These are phyloP conservation scores for Epinephelus awoara DNA, from an alignment of 2,797 vertebrate genomes.

Conservation along the genomic window DNA sequence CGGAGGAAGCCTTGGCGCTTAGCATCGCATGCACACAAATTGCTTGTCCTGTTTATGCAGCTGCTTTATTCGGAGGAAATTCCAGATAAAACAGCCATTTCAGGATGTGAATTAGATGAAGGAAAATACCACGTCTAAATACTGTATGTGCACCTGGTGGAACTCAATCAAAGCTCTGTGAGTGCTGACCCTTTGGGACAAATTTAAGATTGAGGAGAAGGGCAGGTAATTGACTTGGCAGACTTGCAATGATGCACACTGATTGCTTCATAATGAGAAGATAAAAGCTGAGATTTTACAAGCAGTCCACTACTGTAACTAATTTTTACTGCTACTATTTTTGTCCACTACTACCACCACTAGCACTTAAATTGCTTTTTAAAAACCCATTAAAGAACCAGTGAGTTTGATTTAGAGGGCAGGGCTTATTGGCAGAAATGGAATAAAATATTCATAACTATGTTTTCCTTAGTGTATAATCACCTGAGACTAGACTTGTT, in stretches of 20 bases:
- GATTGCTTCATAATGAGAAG: slow-evolving; percentile 28
- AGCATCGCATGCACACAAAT: slow-evolving; percentile 76
- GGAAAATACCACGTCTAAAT: slow-evolving; percentile 65
- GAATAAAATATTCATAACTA: no score
- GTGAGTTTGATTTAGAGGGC: no score
- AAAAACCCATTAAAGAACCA: not conserved
- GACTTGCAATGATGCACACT: slow-evolving; percentile 43
- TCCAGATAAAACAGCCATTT: slow-evolving; percentile 74
- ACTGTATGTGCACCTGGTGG: slow-evolving; percentile 73
- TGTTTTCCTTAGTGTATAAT: no score
- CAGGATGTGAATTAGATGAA: slow-evolving; percentile 70
- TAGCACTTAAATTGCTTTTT: slow-evolving; percentile 4
- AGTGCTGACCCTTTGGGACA: slow-evolving; percentile 46
- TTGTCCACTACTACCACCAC: not conserved
- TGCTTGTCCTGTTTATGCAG: slow-evolving; percentile 81
- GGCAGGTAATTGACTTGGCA: slow-evolving; percentile 46
- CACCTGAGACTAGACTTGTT: no score
- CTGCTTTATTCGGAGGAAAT: slow-evolving; percentile 74
- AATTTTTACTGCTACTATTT: not conserved
- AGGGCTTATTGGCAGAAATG: no score
- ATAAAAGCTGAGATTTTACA: slow-evolving; percentile 27
- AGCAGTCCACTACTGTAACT: not conserved
- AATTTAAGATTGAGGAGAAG: slow-evolving; percentile 32
- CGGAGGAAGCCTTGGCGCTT: slow-evolving; percentile 60
- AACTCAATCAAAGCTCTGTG: slow-evolving; percentile 58